These are phyloP conservation scores for Anser cygnoides DNA, from an alignment of 2,113 vertebrate species.

Conservation along the genomic window DNA sequence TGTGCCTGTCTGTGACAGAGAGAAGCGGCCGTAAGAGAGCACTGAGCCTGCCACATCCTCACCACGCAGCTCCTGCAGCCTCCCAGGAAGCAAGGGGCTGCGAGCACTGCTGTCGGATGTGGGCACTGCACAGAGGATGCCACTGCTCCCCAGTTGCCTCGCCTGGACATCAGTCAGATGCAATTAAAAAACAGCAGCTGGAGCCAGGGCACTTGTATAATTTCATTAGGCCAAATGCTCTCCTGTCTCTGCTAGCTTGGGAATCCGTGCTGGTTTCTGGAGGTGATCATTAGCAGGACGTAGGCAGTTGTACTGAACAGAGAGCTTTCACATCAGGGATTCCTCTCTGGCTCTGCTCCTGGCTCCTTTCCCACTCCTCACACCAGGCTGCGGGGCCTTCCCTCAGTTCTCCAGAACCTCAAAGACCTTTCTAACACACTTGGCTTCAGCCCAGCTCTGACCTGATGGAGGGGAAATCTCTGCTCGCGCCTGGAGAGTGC, in stretches of 20 bases:
- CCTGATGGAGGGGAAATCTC: not conserved
- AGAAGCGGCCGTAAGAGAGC: not conserved
- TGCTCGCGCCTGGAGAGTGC: not conserved
- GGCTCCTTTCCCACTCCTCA: conserved; percentile 25
- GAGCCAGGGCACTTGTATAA: not conserved
- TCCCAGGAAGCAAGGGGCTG: not conserved
- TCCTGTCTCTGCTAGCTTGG: not conserved
- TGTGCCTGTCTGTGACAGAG: not conserved
- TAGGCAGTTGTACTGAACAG: not conserved
- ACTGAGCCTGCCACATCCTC: not conserved
- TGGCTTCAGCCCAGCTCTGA: not conserved
- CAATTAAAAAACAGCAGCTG: not conserved
- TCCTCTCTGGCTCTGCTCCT: not conserved
- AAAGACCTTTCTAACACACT: conserved; percentile 36
- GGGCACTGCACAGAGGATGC: fast-evolving
- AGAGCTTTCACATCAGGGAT: not conserved
- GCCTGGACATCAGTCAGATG: not conserved
- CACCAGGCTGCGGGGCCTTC: not conserved
- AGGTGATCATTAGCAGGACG: not conserved
- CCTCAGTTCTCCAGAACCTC: not conserved
- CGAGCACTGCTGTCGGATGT: fast-evolving
- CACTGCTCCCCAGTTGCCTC: fast-evolving
- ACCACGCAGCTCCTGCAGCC: not conserved
- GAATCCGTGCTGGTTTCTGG: not conserved
- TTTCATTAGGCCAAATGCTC: not conserved